Evolutionary conservation across 2,888 invertebrate species (phyloP), one percentile per base, ranked within the genome.

Genomic region (Euphydryas editha): DNA sequence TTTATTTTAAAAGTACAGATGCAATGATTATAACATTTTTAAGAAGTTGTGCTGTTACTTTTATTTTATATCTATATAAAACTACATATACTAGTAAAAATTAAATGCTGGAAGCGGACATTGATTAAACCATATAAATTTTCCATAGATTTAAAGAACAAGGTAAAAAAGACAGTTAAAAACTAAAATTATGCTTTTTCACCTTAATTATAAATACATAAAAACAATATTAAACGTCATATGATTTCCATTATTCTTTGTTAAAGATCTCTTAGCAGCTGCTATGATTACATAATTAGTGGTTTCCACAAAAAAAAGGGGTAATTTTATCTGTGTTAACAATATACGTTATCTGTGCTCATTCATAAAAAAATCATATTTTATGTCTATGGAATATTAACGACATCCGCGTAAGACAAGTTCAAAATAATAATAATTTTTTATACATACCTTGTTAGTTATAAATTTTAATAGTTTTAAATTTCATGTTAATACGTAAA

Each of bases 381-480:
- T 54, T 62, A 67, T 59, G 36, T 51, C 39, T 58, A 62, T 30
- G 17, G 47, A 47, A 58, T 59, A 58, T 62, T 67, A 62, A 62
- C 42, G 47, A 59, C 17, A 60, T 67, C 67, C 67, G 63, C 58
- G 24, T 58, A 58, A 49, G 20, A 51, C 51, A n/a, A 15, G 51
- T 24, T 24, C n/a, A 51, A 51, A 55, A 46, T 46, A 13, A 47
- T 47, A 47, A 18, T 18, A 59, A 42, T 56, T 56, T 54, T 20
- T 30, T 30, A n/a, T n/a, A n/a, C n/a, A 58, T n/a, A 36, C 42
- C 36, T 62, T 49, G 49, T 37, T 59, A 20, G 24, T 63, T 39
- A 63, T 63, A 58, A 63, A 63, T 58, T 63, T 49, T 57, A 58
- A 49, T 17, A 44, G 57, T 63, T 49, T 56, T 62, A 57, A 42